phyloP scores from a whole-genome alignment of 2,888 invertebrate species.

The Spodoptera exigua region DNA sequence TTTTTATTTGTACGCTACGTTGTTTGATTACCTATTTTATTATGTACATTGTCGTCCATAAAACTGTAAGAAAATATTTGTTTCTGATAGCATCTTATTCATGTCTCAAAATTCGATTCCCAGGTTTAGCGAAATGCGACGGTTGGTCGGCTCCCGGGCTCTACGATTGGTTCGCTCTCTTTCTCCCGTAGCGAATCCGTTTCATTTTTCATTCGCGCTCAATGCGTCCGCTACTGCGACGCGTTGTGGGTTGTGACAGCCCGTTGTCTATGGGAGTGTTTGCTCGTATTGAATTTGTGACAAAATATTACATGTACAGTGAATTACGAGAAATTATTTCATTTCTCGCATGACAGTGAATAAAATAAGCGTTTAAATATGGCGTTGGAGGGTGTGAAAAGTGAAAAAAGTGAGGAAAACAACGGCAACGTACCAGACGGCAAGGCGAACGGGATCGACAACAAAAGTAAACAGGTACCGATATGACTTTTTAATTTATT shows the following conservation, averaged over 20 bases:
- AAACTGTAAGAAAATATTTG: not conserved
- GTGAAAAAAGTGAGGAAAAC: slow-evolving; percentile 88
- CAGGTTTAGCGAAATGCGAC: slow-evolving; percentile 40
- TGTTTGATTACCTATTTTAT: not conserved
- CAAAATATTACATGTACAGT: slow-evolving; percentile 76
- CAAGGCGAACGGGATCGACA: slow-evolving; percentile 89
- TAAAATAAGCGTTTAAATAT: slow-evolving; percentile 82
- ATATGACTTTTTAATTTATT: slow-evolving; percentile 67
- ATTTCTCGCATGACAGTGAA: slow-evolving; percentile 86
- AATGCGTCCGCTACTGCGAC: slow-evolving; percentile 78
- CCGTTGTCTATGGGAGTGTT: slow-evolving; percentile 84
- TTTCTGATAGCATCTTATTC: too few species aligned
- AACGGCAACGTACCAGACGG: slow-evolving; percentile 86
- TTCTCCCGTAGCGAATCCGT: slow-evolving; percentile 60
- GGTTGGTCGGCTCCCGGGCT: slow-evolving; percentile 43
- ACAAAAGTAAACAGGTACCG: slow-evolving; percentile 89
- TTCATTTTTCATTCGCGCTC: slow-evolving; percentile 83
- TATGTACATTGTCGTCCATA: not conserved
- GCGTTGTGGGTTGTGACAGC: slow-evolving; percentile 70
- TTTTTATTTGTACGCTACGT: too few species aligned
- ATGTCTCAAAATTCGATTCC: not conserved
- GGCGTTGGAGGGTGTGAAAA: slow-evolving; percentile 88
- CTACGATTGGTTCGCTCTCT: slow-evolving; percentile 65
- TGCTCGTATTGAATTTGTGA: slow-evolving; percentile 82
- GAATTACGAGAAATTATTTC: slow-evolving; percentile 70